A percentile compares a stretch with the other conserved stretches of the same genome.
Evolutionary conservation across 2,888 invertebrate genomes (phyloP).

Genomic region (Polymixis lichenea): DNA sequence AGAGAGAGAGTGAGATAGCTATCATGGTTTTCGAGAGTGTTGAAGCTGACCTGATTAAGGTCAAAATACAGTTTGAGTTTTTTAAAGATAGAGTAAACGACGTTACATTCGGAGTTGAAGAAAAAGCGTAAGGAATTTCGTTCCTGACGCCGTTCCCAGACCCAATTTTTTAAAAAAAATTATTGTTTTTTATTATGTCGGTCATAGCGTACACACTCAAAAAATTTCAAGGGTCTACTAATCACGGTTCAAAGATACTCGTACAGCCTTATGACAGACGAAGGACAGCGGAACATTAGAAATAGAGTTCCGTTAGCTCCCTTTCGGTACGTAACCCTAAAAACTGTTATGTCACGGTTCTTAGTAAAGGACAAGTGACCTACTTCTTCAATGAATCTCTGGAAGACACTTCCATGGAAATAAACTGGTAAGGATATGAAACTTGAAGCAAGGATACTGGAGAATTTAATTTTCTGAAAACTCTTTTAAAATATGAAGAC

Average conservation of each 20-base stretch:
- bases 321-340: background rate
- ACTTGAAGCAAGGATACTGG: slow-evolving; percentile 25
- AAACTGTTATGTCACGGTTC: slow-evolving; percentile 15
- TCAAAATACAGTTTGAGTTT: too few species aligned
- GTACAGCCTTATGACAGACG: background rate
- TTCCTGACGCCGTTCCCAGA: too few species aligned
- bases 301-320: too few species aligned
- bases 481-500: slow-evolving; percentile 38
- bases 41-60: too few species aligned
- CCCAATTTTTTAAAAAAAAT: background rate
- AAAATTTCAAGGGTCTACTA: background rate
- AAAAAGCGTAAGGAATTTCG: too few species aligned
- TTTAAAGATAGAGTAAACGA: too few species aligned
- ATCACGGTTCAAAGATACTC: background rate
- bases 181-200: too few species aligned
- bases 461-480: slow-evolving; percentile 39
- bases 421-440: slow-evolving; percentile 24
- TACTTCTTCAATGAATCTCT: slow-evolving; percentile 30
- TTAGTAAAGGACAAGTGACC: slow-evolving; percentile 33
- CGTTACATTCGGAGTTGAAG: too few species aligned
- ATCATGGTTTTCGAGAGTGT: too few species aligned
- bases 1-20: too few species aligned
- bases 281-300: too few species aligned
- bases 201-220: too few species aligned
- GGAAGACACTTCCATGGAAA: slow-evolving; percentile 13